Base-by-base conservation (phyloP, 2,888 invertebrate species). In the Plemyria rubiginata region DNA sequence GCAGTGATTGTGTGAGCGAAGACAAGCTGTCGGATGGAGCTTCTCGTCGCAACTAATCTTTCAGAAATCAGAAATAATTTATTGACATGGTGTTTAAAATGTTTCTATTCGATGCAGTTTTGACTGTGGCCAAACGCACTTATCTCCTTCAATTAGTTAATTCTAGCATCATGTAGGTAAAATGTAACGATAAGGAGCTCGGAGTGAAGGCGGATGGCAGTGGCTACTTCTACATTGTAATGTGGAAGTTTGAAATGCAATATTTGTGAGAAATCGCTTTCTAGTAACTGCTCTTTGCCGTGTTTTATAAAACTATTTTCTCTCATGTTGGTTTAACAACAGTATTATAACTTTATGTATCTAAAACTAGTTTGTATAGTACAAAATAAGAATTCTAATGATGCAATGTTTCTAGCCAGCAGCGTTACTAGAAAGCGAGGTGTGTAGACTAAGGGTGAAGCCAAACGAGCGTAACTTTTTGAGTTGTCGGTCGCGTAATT, bases 401-500 rank as follows among this genome's bases (percentile, higher is more conserved):
- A 16, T 53, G 15, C 16, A 64, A 29, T 50, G 58, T 62, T 53
- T 69, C 56, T 58, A 60, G 70, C 75, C 71, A 79, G 76, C 71
- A 79, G 76, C 79, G 81, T 83, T 85, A 85, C 84, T 86, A 84
- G 85, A 79, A 66, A 73, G 86, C 83, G 86, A 83, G 78, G 60
- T 54, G 55, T 49, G 43, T 70, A n/a, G n/a, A n/a, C n/a, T n/a
- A n/a, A n/a, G n/a, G n/a, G n/a, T n/a, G n/a, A n/a, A n/a, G n/a
- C n/a, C n/a, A n/a, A n/a, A n/a, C n/a, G n/a, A n/a, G n/a, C n/a
- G n/a, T n/a, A n/a, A n/a, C n/a, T n/a, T n/a, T n/a, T n/a, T n/a
- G n/a, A n/a, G n/a, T n/a, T n/a, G n/a, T n/a, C n/a, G n/a, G n/a
- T n/a, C n/a, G n/a, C n/a, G n/a, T n/a, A n/a, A n/a, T n/a, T n/a